Evolutionary conservation across 2,888 invertebrate genomes (phyloP), one percentile per base, ranked within the genome.

Genomic region (Parthenolecanium corni): DNA sequence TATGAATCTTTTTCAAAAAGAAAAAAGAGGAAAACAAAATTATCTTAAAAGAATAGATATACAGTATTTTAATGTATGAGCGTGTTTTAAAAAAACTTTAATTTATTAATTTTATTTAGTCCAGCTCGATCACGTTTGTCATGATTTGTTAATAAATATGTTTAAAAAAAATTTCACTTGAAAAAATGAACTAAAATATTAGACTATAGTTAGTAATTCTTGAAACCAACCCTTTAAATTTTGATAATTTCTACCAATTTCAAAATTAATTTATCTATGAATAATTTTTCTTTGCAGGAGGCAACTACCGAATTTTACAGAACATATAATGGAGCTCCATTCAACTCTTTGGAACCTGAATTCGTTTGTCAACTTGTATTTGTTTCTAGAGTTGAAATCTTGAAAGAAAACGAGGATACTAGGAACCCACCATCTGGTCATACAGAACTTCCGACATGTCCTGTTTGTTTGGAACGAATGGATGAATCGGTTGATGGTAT

Each of bases 401-500:
- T 87, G 2, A 76, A 76, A 66, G 77, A 78, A 68, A 80, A 86
- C 16, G 84, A 87, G 73, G 49, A 52, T 4, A 89, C 86, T 2
- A 74, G 77, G 0, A 78, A 82, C 38, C 83, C 86, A 0, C 78
- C 86, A 0, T 76, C 83, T 5, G 86, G 85, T 0, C 89, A 93
- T 71, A 94, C 93, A 0, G 98, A 99, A 74, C 77, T 98, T 65
- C 98, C 98, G 14, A 93, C 89, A 3, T 99, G 98, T 73, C 92
- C 97, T 2, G 95, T 96, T 12, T 96, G 95, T 73, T 75, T 95
- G 61, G 97, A 99, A 76, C 82, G 95, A 65, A 91, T 92, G 96
- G 98, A 98, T 74, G 98, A 99, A 76, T 93, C 94, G 69, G 93
- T 96, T 12, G 94, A 96, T 73, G 95, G 96, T 12, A 90, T 98